Conservation (phyloP, 1,140 invertebrate genomes). For the Papilio xuthus region DNA sequence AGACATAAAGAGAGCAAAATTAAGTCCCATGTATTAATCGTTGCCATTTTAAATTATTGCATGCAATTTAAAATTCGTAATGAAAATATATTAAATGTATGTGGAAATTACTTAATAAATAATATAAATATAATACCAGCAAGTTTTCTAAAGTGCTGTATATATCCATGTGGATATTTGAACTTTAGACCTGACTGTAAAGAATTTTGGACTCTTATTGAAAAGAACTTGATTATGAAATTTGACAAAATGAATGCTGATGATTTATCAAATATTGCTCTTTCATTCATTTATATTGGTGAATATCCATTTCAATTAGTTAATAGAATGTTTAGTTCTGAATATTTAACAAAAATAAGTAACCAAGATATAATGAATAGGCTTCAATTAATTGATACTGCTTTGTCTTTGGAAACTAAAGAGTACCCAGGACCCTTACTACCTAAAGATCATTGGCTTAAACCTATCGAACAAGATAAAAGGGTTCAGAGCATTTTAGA, state of each 20-base stretch:
- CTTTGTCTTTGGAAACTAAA: slow-evolving; percentile 85
- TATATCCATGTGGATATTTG: slow-evolving; percentile 85
- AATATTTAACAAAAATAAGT: slow-evolving; percentile 84
- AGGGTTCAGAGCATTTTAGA: slow-evolving; percentile 82
- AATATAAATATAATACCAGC: slow-evolving; percentile 79
- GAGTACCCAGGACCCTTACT: slow-evolving; percentile 83
- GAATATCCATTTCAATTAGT: slow-evolving; percentile 85
- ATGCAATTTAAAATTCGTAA: slow-evolving; percentile 83
- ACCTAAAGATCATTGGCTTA: slow-evolving; percentile 79
- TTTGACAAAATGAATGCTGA: slow-evolving; percentile 84
- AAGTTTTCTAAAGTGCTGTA: slow-evolving; percentile 82
- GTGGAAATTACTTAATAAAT: slow-evolving; percentile 83
- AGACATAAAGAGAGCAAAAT: slow-evolving; percentile 80
- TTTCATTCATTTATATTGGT: slow-evolving; percentile 85
- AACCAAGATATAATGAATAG: slow-evolving; percentile 73
- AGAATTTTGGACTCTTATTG: slow-evolving; percentile 84
- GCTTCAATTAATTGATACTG: slow-evolving; percentile 84
- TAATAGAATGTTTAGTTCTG: slow-evolving; percentile 83
- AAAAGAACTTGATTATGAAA: slow-evolving; percentile 82
- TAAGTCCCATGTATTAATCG: slow-evolving; percentile 82
- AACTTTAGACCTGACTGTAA: slow-evolving; percentile 81
- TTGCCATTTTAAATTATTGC: slow-evolving; percentile 85
- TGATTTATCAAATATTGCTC: slow-evolving; percentile 83
- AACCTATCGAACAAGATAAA: slow-evolving; percentile 79
- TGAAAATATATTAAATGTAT: slow-evolving; percentile 82